phyloP scores from a whole-genome alignment of 2,888 invertebrate species.

The Pandemis corylana region DNA sequence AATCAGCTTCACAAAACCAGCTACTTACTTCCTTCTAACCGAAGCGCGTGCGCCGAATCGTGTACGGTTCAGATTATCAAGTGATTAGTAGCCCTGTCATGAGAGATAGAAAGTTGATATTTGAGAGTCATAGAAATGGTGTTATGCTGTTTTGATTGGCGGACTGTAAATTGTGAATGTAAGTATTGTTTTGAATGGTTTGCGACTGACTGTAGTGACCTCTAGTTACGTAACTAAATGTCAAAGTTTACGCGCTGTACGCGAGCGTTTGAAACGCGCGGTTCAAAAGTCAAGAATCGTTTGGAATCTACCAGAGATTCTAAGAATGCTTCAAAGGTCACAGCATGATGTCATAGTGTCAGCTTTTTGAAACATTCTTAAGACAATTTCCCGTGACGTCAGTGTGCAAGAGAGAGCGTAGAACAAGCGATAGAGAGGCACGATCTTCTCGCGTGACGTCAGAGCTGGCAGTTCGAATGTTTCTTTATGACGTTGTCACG shows the following conservation, averaged over 20 bases:
- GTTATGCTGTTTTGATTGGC: conserved; percentile 11
- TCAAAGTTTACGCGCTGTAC: conserved; percentile 29
- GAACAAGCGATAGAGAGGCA: no score
- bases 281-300: neutral
- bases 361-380: no score
- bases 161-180: conserved; percentile 20
- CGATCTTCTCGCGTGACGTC: no score
- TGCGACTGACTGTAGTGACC: conserved; percentile 17
- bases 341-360: no score
- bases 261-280: conserved; percentile 14
- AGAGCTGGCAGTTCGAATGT: no score
- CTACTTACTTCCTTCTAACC: neutral
- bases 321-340: no score
- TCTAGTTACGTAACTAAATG: conserved; percentile 37
- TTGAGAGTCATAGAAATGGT: neutral
- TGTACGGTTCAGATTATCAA: neutral
- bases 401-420: no score
- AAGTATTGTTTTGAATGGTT: conserved; percentile 38
- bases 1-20: neutral
- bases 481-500: no score
- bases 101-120: neutral
- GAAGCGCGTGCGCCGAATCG: neutral
- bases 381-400: no score
- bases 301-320: no score
- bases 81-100: neutral